Base-by-base conservation (phyloP, 2,888 invertebrate genomes). In the Leptinotarsa tumamoca region DNA sequence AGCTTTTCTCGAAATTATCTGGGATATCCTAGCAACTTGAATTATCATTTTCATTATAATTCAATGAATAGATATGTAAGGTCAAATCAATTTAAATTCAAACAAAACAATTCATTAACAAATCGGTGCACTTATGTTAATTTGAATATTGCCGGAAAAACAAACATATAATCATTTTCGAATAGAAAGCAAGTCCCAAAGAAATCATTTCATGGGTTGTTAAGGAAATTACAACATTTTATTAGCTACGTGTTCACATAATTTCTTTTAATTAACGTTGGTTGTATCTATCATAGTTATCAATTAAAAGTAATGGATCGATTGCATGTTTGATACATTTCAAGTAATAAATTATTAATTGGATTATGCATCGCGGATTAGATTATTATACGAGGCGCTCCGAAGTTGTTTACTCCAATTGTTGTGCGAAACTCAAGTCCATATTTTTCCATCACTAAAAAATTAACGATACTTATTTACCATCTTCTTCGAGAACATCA, bases 231-330 rank as follows among this genome's bases (percentile, higher is more conserved):
- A 56, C 54, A 72, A 63, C 49, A 69, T 50, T 66, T 49, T 58
- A 56, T 56, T 63, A 63, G 43, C 21, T 51, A 52, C 72, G 52
- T 70, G 51, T 66, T 52, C 17, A 50, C 18, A 67, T 66, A 72
- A 72, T 72, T 52, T 54, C 68, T 72, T 56, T 56, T 69, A 72
- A 69, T 73, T 70, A 15, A 17, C 17, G 49, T 23, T 61, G 58
- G 58, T 61, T 49, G n/a, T 17, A 49, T 49, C 13, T 68, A 52
- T 68, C 68, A 54, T 54, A n/a, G 63, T 63, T 17, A 63, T 33
- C 33, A 63, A 63, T 63, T 63, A 43, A 63, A 63, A 63, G 18
- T 63, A 63, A 63, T 63, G 63, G 63, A 63, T 63, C 10, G 33
- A 63, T 63, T 63, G 63, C 63, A 43, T 63, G 54, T 33, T 69